These are phyloP conservation scores for Torymus aiolomorphi DNA, from an alignment of 2,888 invertebrate genomes.

Conservation along the genomic window DNA sequence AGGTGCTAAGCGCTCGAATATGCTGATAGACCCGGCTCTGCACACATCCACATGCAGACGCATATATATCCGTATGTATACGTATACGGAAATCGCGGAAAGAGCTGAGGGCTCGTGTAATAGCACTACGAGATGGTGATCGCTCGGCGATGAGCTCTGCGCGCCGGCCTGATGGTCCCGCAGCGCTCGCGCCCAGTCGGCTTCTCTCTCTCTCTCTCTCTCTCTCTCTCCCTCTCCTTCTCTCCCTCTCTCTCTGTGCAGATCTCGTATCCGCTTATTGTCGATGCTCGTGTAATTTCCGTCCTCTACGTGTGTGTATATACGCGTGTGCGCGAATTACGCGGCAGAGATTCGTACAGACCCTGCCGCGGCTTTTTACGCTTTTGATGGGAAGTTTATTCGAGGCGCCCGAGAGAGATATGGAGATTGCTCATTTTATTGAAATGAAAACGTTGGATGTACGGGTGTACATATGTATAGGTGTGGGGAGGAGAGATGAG, in stretches of 20 bases:
- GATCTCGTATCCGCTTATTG: slow-evolving; percentile 69
- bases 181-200: slow-evolving; percentile 67
- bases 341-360: too few species aligned
- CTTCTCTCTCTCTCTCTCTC: not conserved
- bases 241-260: slow-evolving; percentile 24
- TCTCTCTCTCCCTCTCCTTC: too few species aligned
- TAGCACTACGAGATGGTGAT: slow-evolving; percentile 74
- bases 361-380: not conserved
- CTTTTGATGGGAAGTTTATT: slow-evolving; percentile 19
- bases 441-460: slow-evolving; percentile 11
- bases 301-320: slow-evolving; percentile 30
- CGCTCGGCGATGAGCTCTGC: slow-evolving; percentile 74
- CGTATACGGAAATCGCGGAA: slow-evolving; percentile 42
- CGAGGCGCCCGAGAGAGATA: not conserved
- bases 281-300: slow-evolving; percentile 66
- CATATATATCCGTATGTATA: too few species aligned
- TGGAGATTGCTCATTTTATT: slow-evolving; percentile 38
- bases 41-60: slow-evolving; percentile 7
- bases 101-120: slow-evolving; percentile 29
- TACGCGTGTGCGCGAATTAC: not conserved
- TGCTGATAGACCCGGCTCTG: slow-evolving; percentile 71
- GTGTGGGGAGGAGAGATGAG: too few species aligned
- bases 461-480: too few species aligned
- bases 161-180: slow-evolving; percentile 73
- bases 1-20: slow-evolving; percentile 76